Evolutionary conservation across 2,797 vertebrate species (phyloP).

Genomic region (Micrastur ruficollis): DNA sequence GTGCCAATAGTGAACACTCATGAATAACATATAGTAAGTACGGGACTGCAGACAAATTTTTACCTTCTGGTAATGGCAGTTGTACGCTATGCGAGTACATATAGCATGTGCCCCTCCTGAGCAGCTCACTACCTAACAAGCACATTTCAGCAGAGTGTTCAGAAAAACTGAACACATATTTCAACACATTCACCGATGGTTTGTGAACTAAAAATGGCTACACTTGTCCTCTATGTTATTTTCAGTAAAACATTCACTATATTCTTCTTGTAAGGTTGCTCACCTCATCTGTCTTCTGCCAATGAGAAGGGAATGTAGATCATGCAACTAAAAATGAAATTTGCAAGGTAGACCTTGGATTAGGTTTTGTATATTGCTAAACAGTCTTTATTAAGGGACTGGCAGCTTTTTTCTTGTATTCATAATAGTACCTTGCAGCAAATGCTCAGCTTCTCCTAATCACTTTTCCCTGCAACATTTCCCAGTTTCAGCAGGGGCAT

Average conservation of each 20-base stretch:
- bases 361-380: background rate
- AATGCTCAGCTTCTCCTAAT: background rate
- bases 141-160: background rate
- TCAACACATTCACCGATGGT: background rate
- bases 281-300: background rate
- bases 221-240: slow-evolving; percentile 15
- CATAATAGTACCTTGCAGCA: background rate
- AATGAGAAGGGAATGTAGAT: background rate
- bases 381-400: background rate
- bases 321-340: background rate
- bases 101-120: background rate
- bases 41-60: background rate
- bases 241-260: slow-evolving; percentile 5
- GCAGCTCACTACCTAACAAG: background rate
- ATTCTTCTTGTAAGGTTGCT: background rate
- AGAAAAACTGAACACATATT: background rate
- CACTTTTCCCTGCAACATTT: background rate
- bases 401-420: background rate
- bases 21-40: background rate
- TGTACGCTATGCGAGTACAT: background rate
- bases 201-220: slow-evolving; percentile 47
- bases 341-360: background rate
- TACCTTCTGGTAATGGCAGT: background rate
- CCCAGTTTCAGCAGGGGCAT: background rate
- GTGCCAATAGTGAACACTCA: background rate